Percentiles rank a stretch among this genome's conserved stretches.
Conservation (phyloP, 2,113 vertebrate genomes). For the Scytalopus superciliaris region DNA sequence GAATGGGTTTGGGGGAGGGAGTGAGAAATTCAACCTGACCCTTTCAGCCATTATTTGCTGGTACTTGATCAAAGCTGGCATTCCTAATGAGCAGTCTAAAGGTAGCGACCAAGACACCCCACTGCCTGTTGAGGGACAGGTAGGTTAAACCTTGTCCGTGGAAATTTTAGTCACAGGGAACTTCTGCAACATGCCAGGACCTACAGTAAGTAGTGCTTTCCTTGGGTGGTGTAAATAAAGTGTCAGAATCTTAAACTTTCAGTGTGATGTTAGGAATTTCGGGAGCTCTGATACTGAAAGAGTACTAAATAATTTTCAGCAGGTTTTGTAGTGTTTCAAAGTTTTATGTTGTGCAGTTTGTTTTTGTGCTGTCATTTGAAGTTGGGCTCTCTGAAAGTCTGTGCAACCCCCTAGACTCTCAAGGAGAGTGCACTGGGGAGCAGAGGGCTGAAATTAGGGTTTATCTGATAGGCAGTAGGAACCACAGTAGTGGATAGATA, state of each 20-base stretch:
- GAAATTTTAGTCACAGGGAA: background rate
- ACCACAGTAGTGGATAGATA: background rate
- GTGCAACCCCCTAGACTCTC: background rate
- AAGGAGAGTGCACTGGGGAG: fast-evolving
- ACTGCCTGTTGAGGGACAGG: background rate
- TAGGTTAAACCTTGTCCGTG: background rate
- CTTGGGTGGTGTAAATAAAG: background rate
- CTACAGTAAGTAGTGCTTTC: background rate
- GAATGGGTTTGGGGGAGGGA: background rate
- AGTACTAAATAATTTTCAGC: background rate
- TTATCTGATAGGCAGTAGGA: background rate
- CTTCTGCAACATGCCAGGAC: background rate
- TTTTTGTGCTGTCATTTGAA: background rate
- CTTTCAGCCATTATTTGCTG: background rate
- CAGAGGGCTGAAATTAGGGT: background rate
- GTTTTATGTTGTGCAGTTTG: background rate
- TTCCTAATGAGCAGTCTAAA: background rate
- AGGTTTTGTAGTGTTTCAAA: background rate
- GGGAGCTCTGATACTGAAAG: background rate
- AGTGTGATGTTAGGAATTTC: background rate
- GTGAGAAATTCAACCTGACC: background rate
- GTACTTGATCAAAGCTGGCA: background rate
- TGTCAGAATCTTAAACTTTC: background rate
- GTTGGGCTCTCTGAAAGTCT: background rate
- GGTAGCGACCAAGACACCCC: background rate